Percentiles rank a stretch among this genome's conserved stretches.
Conservation (phyloP, 2,888 invertebrate species). For the Monopis laevigella region DNA sequence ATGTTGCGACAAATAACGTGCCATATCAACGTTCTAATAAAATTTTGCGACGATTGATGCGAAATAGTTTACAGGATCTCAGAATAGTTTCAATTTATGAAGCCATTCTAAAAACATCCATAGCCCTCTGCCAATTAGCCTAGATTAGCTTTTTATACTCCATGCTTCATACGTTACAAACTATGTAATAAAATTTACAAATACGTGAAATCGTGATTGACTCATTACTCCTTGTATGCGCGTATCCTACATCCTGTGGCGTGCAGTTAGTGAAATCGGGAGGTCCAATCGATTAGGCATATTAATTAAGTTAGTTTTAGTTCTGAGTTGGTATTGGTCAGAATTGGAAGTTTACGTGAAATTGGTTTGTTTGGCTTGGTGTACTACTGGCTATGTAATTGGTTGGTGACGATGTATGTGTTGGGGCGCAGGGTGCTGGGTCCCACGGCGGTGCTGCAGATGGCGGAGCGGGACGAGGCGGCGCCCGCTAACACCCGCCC, state of each 20-base stretch:
- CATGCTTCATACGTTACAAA: no score
- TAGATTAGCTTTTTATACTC: slow-evolving; percentile 2
- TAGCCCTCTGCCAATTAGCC: slow-evolving; percentile 7
- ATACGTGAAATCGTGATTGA: slow-evolving; percentile 6
- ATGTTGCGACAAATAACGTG: slow-evolving; percentile 32
- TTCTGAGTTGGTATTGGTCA: no score
- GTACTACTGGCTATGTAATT: no score
- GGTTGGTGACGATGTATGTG: background rate
- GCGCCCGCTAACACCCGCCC: slow-evolving; percentile 81
- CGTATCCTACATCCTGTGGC: slow-evolving; percentile 1
- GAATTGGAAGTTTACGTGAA: no score
- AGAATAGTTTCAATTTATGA: slow-evolving; percentile 6
- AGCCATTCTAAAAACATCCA: background rate
- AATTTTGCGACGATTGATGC: slow-evolving; percentile 13
- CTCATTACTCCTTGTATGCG: background rate
- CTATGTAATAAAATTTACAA: no score
- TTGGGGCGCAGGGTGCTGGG: slow-evolving; percentile 73
- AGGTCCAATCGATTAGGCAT: no score
- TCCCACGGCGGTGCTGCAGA: slow-evolving; percentile 80
- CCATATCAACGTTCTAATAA: slow-evolving; percentile 27
- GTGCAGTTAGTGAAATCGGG: background rate
- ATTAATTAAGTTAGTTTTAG: no score
- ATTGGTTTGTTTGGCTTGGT: no score
- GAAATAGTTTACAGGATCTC: slow-evolving; percentile 2
- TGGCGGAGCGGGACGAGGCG: slow-evolving; percentile 77